Percentiles rank a stretch among this genome's conserved stretches.
phyloP scores from a whole-genome alignment of 2,797 vertebrate genomes.

The Aratinga solstitialis region DNA sequence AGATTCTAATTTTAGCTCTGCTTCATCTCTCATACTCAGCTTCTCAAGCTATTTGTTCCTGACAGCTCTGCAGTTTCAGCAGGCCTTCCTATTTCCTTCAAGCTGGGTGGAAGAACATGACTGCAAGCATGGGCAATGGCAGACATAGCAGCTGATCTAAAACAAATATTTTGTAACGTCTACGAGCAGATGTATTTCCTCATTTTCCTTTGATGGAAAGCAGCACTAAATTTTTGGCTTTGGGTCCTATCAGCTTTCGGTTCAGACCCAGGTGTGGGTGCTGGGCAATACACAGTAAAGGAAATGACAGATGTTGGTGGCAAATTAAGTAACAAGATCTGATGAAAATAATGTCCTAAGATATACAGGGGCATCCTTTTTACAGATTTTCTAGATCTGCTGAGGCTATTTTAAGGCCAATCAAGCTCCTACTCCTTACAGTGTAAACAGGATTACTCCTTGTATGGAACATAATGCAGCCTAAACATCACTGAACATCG shows the following conservation, averaged over 20 bases:
- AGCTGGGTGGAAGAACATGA: background rate
- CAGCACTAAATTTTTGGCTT: background rate
- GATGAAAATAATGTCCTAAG: background rate
- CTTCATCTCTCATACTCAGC: background rate
- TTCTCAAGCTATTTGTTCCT: background rate
- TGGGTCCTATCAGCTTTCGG: background rate
- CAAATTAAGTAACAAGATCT: background rate
- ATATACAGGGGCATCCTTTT: background rate
- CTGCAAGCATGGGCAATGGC: background rate
- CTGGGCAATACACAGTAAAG: background rate
- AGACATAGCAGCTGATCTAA: background rate
- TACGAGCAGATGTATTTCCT: background rate
- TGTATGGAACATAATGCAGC: background rate
- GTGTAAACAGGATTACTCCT: background rate
- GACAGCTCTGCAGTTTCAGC: background rate
- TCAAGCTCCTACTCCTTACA: background rate
- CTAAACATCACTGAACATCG: background rate
- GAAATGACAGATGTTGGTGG: background rate
- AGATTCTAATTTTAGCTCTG: background rate
- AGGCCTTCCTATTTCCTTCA: background rate
- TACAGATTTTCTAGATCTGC: background rate
- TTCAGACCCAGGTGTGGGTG: background rate
- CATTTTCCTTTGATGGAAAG: background rate
- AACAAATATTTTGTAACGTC: background rate
- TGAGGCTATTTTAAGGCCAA: conserved; percentile 13